Base-by-base conservation (phyloP, 1,140 invertebrate genomes). In the Wasmannia auropunctata region DNA sequence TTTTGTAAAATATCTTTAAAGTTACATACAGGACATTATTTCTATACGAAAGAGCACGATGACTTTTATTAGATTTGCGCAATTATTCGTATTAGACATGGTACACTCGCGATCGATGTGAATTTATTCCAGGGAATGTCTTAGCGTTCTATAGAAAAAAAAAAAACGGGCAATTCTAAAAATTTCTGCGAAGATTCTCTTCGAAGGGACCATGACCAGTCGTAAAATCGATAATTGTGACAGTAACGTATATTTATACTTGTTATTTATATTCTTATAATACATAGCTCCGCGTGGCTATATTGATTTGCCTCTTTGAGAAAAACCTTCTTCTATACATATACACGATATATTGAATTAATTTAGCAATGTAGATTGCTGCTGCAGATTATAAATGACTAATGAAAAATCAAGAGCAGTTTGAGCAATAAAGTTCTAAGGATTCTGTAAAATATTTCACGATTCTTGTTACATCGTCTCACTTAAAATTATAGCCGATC, bases 61-160 rank as follows among this genome's bases (percentile, higher is more conserved):
- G 51, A 40, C 25, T 60, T 76, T 76, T 58, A 60, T 76, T 76
- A 60, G 34, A 56, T 28, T 14, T 25, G 34, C 22, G 22, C 37
- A 76, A 58, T 76, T 76, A 76, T 43, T 40, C 54, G 54, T 37
- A 56, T 58, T 7, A 60, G 37, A 40, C 22, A n/a, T n/a, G 34
- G 51, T 37, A 22, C 8, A 34, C 16, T 25, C 16, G 10, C 37
- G 51, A 58, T 76, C 54, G 22, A 43, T 40, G 43, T 28, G 25
- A 34, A 43, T 72, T 70, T 70, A 28, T 49, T 31, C 8, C 43
- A 11, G 25, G 19, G 10, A 31, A 70, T 49, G n/a, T n/a, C 43
- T 31, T n/a, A 19, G 16, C 1, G 43, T 40, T 49, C 6, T 40
- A 22, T 25, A 8, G 22, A 43, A 25, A 49, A 46, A 22, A 8